phyloP scores from a whole-genome alignment of 2,888 invertebrate species.

The Lomographa bimaculata region DNA sequence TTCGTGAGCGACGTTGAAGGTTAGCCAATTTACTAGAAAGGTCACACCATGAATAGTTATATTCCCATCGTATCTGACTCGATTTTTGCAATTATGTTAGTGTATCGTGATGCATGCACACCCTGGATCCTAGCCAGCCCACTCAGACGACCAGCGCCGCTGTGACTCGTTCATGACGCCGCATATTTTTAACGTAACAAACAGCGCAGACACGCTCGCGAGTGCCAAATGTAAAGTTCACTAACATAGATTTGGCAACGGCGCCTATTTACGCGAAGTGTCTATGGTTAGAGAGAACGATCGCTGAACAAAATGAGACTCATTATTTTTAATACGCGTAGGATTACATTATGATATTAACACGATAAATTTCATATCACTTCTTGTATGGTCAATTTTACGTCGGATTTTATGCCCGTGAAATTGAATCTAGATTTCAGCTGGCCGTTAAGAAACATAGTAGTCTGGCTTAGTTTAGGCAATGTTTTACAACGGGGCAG shows the following conservation, averaged over 20 bases:
- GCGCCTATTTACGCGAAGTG: slow-evolving; percentile 67
- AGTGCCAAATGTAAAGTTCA: slow-evolving; percentile 82
- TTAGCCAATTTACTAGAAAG: slow-evolving; percentile 40
- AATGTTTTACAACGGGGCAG: too few relatives aligned
- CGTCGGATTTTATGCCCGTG: too few relatives aligned
- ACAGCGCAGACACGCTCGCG: slow-evolving; percentile 69
- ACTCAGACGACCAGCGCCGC: slow-evolving; percentile 55
- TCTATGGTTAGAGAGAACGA: slow-evolving; percentile 55
- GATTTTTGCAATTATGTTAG: slow-evolving; percentile 37
- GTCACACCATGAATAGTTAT: slow-evolving; percentile 30
- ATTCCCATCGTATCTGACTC: slow-evolving; percentile 22
- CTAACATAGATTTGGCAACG: slow-evolving; percentile 80
- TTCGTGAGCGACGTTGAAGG: slow-evolving; percentile 41
- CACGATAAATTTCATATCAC: slow-evolving; percentile 17
- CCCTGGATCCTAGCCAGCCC: slow-evolving; percentile 70
- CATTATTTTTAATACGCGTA: slow-evolving; percentile 35
- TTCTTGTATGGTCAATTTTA: too few relatives aligned
- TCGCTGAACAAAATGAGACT: slow-evolving; percentile 40
- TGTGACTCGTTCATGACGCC: slow-evolving; percentile 79
- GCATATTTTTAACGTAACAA: slow-evolving; percentile 81
- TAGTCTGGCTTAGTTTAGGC: too few relatives aligned
- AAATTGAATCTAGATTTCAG: too few relatives aligned
- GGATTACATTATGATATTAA: slow-evolving; percentile 15
- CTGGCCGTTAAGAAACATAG: too few relatives aligned
- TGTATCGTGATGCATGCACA: slow-evolving; percentile 41